These are phyloP conservation scores for Agrilus biguttatus DNA, from an alignment of 2,888 invertebrate species.

Conservation along the genomic window DNA sequence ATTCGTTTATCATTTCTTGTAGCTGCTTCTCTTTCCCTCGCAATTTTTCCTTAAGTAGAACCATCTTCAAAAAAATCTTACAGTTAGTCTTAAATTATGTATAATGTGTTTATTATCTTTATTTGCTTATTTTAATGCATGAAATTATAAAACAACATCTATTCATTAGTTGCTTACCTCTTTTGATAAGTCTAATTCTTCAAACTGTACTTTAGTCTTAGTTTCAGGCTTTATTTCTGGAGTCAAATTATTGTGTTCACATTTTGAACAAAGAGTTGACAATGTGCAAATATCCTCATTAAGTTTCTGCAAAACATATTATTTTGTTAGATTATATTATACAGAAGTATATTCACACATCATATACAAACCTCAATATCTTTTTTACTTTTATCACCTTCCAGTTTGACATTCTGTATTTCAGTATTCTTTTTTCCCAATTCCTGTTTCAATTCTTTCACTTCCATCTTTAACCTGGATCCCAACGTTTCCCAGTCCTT, in stretches of 20 bases:
- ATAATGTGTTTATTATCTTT: too few relatives aligned
- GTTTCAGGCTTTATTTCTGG: too few relatives aligned
- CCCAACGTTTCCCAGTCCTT: slow-evolving; percentile 42
- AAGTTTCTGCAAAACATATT: slow-evolving; percentile 30
- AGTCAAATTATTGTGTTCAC: slow-evolving; percentile 14
- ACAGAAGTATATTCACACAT: slow-evolving; percentile 1
- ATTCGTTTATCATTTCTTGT: slow-evolving; percentile 30
- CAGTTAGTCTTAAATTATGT: too few relatives aligned
- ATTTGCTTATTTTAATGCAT: too few relatives aligned
- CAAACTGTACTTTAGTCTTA: too few relatives aligned
- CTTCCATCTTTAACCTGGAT: slow-evolving; percentile 37
- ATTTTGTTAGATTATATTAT: neutral
- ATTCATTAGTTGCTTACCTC: too few relatives aligned
- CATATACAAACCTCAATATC: slow-evolving; percentile 36
- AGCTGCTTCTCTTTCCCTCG: slow-evolving; percentile 31
- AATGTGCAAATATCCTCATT: slow-evolving; percentile 43
- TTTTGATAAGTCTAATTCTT: too few relatives aligned
- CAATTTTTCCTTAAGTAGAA: slow-evolving; percentile 27
- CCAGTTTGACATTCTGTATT: slow-evolving; percentile 35
- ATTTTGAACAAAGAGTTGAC: slow-evolving; percentile 37
- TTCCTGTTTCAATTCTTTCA: slow-evolving; percentile 39
- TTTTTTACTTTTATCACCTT: slow-evolving; percentile 39
- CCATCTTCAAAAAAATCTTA: slow-evolving; percentile 23
- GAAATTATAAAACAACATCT: too few relatives aligned
- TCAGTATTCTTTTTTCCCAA: slow-evolving; percentile 36